These are phyloP conservation scores for Dysmachus trigonus DNA, from an alignment of 2,888 invertebrate genomes.

Conservation along the genomic window DNA sequence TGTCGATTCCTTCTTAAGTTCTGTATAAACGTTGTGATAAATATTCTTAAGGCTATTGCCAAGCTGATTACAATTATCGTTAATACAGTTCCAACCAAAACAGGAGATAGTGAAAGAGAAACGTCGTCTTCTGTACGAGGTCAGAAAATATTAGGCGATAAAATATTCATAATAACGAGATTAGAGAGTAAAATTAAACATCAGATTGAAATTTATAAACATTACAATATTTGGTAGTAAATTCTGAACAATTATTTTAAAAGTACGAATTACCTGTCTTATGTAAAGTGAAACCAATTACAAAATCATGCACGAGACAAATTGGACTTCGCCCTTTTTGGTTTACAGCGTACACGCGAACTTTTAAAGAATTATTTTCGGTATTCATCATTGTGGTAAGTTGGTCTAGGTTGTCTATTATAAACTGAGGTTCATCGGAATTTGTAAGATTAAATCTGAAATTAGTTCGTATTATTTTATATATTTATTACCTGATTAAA, in stretches of 20 bases:
- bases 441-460: conserved; percentile 63
- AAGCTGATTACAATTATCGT: conserved; percentile 64
- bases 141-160: neutral
- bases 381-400: conserved; percentile 80
- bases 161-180: neutral
- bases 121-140: conserved; percentile 59
- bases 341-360: conserved; percentile 82
- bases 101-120: conserved; percentile 62
- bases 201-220: no score
- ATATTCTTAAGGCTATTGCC: conserved; percentile 63
- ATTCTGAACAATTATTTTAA: neutral
- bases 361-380: conserved; percentile 81
- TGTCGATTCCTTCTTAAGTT: conserved; percentile 63
- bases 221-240: neutral
- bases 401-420: conserved; percentile 70
- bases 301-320: conserved; percentile 77
- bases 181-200: neutral
- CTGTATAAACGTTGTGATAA: conserved; percentile 62
- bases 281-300: conserved; percentile 78
- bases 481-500: neutral
- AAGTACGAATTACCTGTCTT: conserved; percentile 67
- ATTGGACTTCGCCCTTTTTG: conserved; percentile 81
- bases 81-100: conserved; percentile 63
- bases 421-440: conserved; percentile 62
- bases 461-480: neutral